A percentile compares a stretch with the other conserved stretches of the same genome.
Evolutionary conservation across 1,140 invertebrate genomes (phyloP).

Genomic region (Holcopasites calliopsidis): DNA sequence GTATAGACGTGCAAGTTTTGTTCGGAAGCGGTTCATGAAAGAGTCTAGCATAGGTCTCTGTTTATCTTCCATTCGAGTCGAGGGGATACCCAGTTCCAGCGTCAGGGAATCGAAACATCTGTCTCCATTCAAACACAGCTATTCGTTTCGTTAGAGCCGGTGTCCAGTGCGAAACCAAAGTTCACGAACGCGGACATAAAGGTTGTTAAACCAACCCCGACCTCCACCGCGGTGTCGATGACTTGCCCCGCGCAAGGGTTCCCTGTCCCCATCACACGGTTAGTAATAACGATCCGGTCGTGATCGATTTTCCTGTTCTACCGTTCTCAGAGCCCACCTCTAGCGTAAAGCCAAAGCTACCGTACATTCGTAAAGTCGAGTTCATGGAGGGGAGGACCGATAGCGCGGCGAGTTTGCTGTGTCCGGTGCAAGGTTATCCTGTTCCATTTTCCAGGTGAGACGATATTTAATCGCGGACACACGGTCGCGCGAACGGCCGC

Average conservation of each 20-base stretch:
- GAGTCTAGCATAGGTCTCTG: background rate
- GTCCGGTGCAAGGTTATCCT: slow-evolving; percentile 83
- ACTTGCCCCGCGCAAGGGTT: slow-evolving; percentile 86
- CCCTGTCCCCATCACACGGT: slow-evolving; percentile 78
- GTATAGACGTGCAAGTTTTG: too few relatives aligned
- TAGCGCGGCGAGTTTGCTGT: slow-evolving; percentile 74
- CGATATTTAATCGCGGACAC: slow-evolving; percentile 16
- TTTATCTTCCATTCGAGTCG: background rate
- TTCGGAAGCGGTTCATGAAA: too few relatives aligned
- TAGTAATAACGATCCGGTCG: slow-evolving; percentile 54
- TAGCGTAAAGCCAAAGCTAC: slow-evolving; percentile 80
- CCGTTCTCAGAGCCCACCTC: slow-evolving; percentile 79
- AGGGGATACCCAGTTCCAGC: slow-evolving; percentile 46
- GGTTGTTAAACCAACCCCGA: slow-evolving; percentile 67
- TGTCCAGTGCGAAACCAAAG: slow-evolving; percentile 80
- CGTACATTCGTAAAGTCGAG: slow-evolving; percentile 77
- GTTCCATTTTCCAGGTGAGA: slow-evolving; percentile 79
- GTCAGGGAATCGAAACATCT: background rate
- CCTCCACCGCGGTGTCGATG: slow-evolving; percentile 79
- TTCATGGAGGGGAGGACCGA: slow-evolving; percentile 70
- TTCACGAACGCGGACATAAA: slow-evolving; percentile 78
- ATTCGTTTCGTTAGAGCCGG: slow-evolving; percentile 74
- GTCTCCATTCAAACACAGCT: background rate
- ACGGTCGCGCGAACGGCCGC: background rate
- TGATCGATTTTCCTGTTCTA: slow-evolving; percentile 32